Evolutionary conservation across 2,797 vertebrate genomes (phyloP).

Genomic region (Pampus argenteus): DNA sequence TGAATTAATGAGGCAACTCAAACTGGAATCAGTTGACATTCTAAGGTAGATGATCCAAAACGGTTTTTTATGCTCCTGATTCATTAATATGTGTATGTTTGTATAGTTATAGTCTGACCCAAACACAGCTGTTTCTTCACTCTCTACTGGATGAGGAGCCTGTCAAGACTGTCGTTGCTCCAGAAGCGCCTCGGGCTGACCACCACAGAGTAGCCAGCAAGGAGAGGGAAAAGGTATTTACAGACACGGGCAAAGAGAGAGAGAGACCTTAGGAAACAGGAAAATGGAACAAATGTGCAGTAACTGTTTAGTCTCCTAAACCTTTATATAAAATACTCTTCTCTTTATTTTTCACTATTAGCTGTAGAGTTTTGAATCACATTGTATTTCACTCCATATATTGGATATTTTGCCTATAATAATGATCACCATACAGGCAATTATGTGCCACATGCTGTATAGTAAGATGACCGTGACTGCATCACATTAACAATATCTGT

Average conservation of each 20-base stretch:
- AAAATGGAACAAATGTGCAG: background rate
- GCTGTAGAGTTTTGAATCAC: background rate
- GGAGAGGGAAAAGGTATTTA: slow-evolving; percentile 79
- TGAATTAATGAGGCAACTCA: background rate
- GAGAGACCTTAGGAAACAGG: background rate
- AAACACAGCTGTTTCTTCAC: slow-evolving; percentile 92
- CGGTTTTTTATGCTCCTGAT: background rate
- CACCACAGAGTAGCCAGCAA: slow-evolving; percentile 78
- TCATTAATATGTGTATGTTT: slow-evolving; percentile 4
- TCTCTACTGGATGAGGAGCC: slow-evolving; percentile 91
- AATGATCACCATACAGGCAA: background rate
- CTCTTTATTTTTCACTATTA: background rate
- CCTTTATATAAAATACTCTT: background rate
- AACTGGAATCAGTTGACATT: background rate
- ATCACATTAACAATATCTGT: background rate
- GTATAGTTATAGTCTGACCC: slow-evolving; percentile 90
- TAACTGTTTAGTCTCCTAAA: background rate
- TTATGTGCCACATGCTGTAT: background rate
- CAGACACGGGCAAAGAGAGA: background rate
- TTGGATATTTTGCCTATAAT: background rate
- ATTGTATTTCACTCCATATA: background rate
- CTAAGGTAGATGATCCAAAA: background rate
- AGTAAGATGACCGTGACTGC: no score
- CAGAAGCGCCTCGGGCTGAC: slow-evolving; percentile 84
- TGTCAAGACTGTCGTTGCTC: slow-evolving; percentile 92